A percentile compares a stretch with the other conserved stretches of the same genome.
Evolutionary conservation across 2,113 vertebrate genomes (phyloP).

Genomic region (Phalacrocorax aristotelis): DNA sequence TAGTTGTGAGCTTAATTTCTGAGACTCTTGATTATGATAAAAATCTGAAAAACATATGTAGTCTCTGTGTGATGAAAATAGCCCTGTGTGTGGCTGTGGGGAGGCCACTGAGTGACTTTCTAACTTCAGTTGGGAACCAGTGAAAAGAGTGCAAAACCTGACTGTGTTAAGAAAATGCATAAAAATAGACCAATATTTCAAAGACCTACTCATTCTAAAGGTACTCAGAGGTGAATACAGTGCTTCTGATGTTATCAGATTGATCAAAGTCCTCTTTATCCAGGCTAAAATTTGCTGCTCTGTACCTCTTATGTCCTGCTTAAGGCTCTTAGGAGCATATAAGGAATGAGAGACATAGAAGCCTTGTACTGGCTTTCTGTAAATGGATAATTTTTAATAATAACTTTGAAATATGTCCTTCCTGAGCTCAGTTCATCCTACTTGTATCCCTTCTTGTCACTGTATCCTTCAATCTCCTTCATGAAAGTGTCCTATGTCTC

Average conservation of each 20-base stretch:
- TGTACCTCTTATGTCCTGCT: neutral
- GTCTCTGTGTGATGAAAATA: neutral
- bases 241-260: neutral
- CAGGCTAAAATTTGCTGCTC: neutral
- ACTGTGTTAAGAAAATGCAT: neutral
- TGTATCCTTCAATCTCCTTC: conserved; percentile 57
- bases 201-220: neutral
- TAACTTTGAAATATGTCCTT: conserved; percentile 1
- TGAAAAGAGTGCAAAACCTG: neutral
- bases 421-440: neutral
- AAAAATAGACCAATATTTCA: neutral
- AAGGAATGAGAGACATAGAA: neutral
- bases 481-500: neutral
- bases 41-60: neutral
- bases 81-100: neutral
- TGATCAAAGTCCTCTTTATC: neutral
- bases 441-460: neutral
- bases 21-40: no score
- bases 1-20: neutral
- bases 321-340: neutral
- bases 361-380: neutral
- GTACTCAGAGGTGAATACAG: neutral
- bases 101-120: neutral
- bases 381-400: conserved; percentile 2
- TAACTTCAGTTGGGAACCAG: neutral